Conservation (phyloP, 2,888 invertebrate species). For the Ennomos fuscantarius region DNA sequence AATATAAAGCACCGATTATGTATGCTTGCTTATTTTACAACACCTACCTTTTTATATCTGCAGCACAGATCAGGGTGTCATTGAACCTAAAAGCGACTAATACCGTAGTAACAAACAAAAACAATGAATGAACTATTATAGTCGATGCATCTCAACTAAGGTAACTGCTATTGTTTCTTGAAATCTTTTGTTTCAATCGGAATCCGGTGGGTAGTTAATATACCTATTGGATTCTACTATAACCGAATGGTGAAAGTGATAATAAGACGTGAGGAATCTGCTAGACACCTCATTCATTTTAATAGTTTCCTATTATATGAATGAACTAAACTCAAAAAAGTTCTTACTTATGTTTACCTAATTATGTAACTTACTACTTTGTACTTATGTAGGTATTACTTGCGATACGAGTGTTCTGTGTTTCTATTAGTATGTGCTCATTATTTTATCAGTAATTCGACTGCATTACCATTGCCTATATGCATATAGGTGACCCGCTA, state of each 20-base stretch:
- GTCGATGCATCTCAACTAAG: slow-evolving; percentile 11
- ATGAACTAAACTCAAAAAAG: slow-evolving; percentile 20
- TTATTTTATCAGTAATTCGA: too few species aligned
- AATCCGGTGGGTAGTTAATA: background rate
- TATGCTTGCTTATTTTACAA: too few species aligned
- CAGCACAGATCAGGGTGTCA: too few species aligned
- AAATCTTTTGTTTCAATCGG: slow-evolving; percentile 7
- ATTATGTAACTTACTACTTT: slow-evolving; percentile 18
- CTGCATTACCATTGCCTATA: too few species aligned
- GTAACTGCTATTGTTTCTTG: slow-evolving; percentile 9
- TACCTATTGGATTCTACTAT: slow-evolving; percentile 24
- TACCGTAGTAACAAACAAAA: background rate
- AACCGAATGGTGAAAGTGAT: slow-evolving; percentile 67
- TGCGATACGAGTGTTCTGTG: too few species aligned
- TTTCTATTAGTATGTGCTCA: background rate
- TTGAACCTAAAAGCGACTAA: too few species aligned
- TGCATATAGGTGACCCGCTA: too few species aligned
- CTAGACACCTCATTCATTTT: slow-evolving; percentile 46
- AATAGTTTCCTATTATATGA: slow-evolving; percentile 40
- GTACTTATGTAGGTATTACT: too few species aligned
- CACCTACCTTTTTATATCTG: too few species aligned
- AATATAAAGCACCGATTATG: too few species aligned
- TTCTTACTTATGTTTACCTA: slow-evolving; percentile 26
- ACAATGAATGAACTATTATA: background rate
- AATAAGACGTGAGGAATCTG: slow-evolving; percentile 62